Evolutionary conservation across 2,888 invertebrate species (phyloP), one percentile per base, ranked within the genome.

Genomic region (Perdita meconis): DNA sequence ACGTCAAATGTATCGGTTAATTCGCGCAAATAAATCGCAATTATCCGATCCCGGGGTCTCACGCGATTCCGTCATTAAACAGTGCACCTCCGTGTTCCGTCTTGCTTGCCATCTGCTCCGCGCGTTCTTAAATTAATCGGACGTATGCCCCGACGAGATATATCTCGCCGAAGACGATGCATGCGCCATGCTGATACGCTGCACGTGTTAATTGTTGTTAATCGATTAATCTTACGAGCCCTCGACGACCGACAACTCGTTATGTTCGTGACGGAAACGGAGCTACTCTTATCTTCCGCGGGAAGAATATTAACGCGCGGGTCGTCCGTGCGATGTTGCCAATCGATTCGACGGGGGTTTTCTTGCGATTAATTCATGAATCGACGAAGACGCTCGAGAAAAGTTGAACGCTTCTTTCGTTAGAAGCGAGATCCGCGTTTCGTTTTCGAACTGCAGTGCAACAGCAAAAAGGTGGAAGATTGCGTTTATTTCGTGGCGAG

Each of bases 1-100:
- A 38, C 61, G 71, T 56, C 71, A 55, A 67, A 71, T 47, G 71
- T 63, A 71, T 72, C 71, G 53, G 78, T 82, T 82, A 81, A 78
- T 78, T 78, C 74, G n/a, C 68, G 59, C 53, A 57, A 63, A 78
- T 84, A 82, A 84, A 84, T 84, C 69, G 72, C 59, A 74, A 84
- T 84, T 84, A 82, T 71, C 68, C 51, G 47, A 53, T 42, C 59
- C 16, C 19, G 44, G n/a, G n/a, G 19, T 6, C 38, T 44, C 77
- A 60, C 78, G 78, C 78, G 78, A 78, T 78, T 55, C 67, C 19
- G 78, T 71, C 72, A 53, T 78, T 78, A 78, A n/a, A 67, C 71
- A 30, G 53, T 24, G 12, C 51, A 77, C 69, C 38, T 1, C 44
- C n/a, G n/a, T 56, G 51, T 47, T 57, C 53, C 47, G 76, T 75